Evolutionary conservation across 2,113 vertebrate genomes (phyloP), one percentile per base, ranked within the genome.

Genomic region (Microtus oregoni): DNA sequence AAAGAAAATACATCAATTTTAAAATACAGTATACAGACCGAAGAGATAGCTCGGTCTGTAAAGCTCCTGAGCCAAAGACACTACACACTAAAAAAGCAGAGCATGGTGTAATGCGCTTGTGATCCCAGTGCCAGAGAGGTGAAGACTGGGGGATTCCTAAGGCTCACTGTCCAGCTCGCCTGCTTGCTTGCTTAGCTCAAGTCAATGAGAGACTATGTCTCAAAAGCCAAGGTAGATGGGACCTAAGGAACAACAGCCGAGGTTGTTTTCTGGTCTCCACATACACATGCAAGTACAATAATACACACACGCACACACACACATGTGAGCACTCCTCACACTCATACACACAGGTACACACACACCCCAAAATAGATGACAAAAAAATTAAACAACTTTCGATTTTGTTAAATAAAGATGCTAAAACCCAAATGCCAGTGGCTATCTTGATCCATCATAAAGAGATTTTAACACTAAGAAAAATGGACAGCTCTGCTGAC

Each of bases 321-420:
- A 61, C 35, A 41, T 41, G 38, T 12, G 24, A 38, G 22, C 38
- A 41, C 2, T 17, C 17, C 35, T 72, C 70, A 72, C 70, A n/a
- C 70, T n/a, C 19, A 58, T 7, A 83, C 35, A 61, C 55, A 52
- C 78, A 35, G 32, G 15, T 70, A 58, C 20, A 81, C 52, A 81
- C 20, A 58, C 52, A 61, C 52, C 58, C 32, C 26, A 13, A 81
- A 77, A 77, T 47, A 44, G 82, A 15, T 17, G 8, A 41, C 22
- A 24, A 77, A 95, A 76, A 70, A 90, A 35, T 81, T 38, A n/a
- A 28, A 68, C 72, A 93, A 90, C 35, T 87, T 96, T 52, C 44
- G 68, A 76, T 72, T 93, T 81, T 79, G 82, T 73, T 73, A 88
- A 73, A 90, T 89, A 93, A 87, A 86, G 52, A 93, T 41, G 47